These are phyloP conservation scores for Oplegnathus fasciatus DNA, from an alignment of 2,113 vertebrate species.

Conservation along the genomic window DNA sequence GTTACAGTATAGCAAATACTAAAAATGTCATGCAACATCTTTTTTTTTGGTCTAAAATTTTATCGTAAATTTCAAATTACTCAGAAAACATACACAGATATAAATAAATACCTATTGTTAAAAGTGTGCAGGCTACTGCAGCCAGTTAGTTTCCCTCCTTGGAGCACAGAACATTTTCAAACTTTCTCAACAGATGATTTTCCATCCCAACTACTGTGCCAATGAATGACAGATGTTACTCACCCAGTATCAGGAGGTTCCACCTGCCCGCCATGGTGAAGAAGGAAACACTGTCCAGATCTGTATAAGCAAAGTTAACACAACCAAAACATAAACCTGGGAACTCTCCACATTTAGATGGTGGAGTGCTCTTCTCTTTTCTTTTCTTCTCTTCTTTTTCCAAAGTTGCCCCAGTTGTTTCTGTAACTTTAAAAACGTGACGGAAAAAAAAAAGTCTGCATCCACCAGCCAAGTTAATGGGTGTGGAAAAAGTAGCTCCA, in stretches of 20 bases:
- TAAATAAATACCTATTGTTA: neutral
- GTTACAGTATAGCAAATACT: neutral
- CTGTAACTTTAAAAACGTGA: neutral
- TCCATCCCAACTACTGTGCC: constrained; percentile 14
- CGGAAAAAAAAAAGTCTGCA: neutral
- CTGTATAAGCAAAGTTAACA: constrained; percentile 8
- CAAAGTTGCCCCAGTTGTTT: neutral
- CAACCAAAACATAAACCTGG: constrained; percentile 12
- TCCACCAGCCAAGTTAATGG: neutral
- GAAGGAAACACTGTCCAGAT: constrained; percentile 21
- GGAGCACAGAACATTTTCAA: neutral
- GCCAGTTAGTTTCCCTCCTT: neutral
- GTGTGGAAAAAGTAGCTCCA: neutral
- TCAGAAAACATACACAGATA: neutral
- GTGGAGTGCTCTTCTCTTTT: neutral
- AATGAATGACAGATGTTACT: constrained; percentile 65
- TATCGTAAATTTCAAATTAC: neutral
- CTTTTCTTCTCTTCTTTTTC: neutral
- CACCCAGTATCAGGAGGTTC: constrained; percentile 75
- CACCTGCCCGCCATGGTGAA: constrained; percentile 67
- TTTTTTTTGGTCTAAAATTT: neutral
- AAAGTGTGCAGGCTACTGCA: neutral
- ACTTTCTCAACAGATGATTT: constrained; percentile 20
- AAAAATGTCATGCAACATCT: neutral
- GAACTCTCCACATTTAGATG: neutral